Percentiles rank a stretch among this genome's conserved stretches.
These are phyloP conservation scores for Rousettus madagascariensis DNA, from an alignment of 2,797 vertebrate genomes.

Conservation along the genomic window DNA sequence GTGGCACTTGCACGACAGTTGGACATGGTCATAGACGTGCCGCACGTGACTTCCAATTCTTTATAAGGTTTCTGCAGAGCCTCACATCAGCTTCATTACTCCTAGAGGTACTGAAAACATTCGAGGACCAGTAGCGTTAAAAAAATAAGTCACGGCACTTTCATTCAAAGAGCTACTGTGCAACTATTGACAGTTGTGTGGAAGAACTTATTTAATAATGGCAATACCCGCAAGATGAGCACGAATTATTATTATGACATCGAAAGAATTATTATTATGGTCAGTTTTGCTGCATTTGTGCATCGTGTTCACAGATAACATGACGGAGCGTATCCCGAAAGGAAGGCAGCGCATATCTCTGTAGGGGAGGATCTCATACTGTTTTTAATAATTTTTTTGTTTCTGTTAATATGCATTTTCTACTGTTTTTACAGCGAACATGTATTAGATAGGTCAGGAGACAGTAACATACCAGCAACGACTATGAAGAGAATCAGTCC, in stretches of 20 bases:
- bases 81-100: background rate
- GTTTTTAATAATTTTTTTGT: background rate
- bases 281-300: background rate
- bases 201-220: background rate
- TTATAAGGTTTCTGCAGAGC: background rate
- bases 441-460: background rate
- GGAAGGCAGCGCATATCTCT: background rate
- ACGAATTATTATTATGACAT: background rate
- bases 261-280: background rate
- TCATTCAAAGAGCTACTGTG: background rate
- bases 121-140: background rate
- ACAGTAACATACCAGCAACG: background rate
- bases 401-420: background rate
- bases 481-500: background rate
- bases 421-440: background rate
- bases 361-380: background rate
- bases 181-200: background rate
- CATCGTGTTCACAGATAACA: no score
- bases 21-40: background rate
- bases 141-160: background rate
- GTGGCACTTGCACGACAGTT: background rate
- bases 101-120: background rate
- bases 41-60: background rate
- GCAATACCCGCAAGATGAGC: background rate
- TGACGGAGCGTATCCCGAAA: rapidly evolving